A percentile compares a stretch with the other conserved stretches of the same genome.
Conservation (phyloP, 2,888 invertebrate species). For the Agrochola lota region DNA sequence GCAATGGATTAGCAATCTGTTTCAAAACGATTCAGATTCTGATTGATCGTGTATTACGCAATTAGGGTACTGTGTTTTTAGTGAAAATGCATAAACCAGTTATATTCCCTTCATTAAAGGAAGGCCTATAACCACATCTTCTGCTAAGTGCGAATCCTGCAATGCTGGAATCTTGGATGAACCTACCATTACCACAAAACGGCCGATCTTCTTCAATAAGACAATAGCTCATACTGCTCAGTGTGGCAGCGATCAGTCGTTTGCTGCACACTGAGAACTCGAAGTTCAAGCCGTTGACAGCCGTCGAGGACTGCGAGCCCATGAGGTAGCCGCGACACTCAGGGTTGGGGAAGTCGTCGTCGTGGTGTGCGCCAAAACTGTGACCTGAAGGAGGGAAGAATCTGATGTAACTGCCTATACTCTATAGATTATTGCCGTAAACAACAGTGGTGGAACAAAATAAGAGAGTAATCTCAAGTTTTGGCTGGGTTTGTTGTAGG, state of each 20-base stretch:
- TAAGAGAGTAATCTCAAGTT: too few relatives aligned
- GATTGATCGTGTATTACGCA: too few relatives aligned
- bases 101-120: neutral
- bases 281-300: slow-evolving; percentile 75
- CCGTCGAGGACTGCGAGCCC: slow-evolving; percentile 85
- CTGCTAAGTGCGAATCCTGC: neutral
- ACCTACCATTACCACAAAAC: slow-evolving; percentile 89
- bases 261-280: slow-evolving; percentile 89
- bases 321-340: slow-evolving; percentile 87
- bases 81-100: neutral
- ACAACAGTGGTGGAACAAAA: too few relatives aligned
- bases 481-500: too few relatives aligned
- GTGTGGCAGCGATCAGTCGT: slow-evolving; percentile 82
- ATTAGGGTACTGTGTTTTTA: neutral
- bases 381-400: slow-evolving; percentile 78
- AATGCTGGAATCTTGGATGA: neutral
- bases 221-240: slow-evolving; percentile 88
- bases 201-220: slow-evolving; percentile 82
- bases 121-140: neutral
- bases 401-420: too few relatives aligned
- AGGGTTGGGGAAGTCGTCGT: slow-evolving; percentile 84
- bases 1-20: too few relatives aligned
- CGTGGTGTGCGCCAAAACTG: slow-evolving; percentile 90
- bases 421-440: too few relatives aligned
- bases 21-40: too few relatives aligned